Base-by-base conservation (phyloP, 2,888 invertebrate genomes). In the Plusia festucae region DNA sequence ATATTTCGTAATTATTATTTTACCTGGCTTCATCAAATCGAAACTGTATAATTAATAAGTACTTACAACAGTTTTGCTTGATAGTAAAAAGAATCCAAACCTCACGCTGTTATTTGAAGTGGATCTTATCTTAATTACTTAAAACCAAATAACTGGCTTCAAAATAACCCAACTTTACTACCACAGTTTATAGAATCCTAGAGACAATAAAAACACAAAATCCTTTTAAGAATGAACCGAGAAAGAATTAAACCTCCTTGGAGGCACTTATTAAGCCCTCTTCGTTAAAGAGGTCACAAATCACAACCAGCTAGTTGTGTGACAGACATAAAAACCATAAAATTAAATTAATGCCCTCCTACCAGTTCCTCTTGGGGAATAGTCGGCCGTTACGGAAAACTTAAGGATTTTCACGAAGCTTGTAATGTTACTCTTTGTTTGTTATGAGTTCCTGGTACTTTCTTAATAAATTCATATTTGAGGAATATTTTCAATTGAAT, bases 281-380 rank as follows among this genome's bases (percentile, higher is more conserved):
- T 90, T 92, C 90, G 92, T 93, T 93, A 93, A 83, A 88, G 89
- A 83, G 85, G 83, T 78, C 85, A 95, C 94, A 95, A 95, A 95
- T 95, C 95, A 93, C 83, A 79, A 82, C 82, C 88, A 61, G 86
- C 91, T 90, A 87, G 89, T 89, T 77, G 86, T 89, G 91, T 95
- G 95, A 95, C 95, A 95, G 92, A 94, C 93, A 92, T 95, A 95
- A 93, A 93, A 94, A 92, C 95, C 94, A 95, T 95, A 90, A 95
- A 94, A 95, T 93, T 94, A 95, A 95, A 95, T 95, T 93, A 95
- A 95, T 95, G 95, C 87, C 85, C 85, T 88, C 82, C 81, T 78
- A 87, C 88, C 90, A 87, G 89, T 88, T 88, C 87, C 87, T 86
- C 77, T 75, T 70, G 76, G 82, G 86, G 84, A 83, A 87, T 88